Conservation (phyloP, 2,888 invertebrate species). For the Lasioglossum oenotherae region DNA sequence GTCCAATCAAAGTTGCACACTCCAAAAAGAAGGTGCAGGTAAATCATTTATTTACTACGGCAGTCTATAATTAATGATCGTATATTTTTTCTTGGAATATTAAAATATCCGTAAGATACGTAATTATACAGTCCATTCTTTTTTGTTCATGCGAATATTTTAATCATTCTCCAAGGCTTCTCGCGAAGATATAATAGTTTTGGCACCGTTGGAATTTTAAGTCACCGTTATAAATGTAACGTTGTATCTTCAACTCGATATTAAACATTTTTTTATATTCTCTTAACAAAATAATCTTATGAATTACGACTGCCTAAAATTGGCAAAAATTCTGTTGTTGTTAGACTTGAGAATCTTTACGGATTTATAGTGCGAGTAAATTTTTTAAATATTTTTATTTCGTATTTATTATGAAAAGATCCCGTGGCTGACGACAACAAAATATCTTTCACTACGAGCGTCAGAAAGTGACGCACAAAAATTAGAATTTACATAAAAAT, state of each 20-base stretch:
- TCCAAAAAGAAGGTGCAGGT: neutral
- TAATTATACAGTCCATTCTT: constrained; percentile 16
- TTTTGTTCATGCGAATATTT: constrained; percentile 15
- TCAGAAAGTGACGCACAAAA: neutral
- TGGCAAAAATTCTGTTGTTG: neutral
- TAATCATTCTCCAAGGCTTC: constrained; percentile 3
- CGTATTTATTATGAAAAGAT: neutral
- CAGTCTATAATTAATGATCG: constrained; percentile 24
- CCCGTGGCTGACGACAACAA: neutral
- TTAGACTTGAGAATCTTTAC: neutral
- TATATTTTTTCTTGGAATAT: constrained; percentile 20
- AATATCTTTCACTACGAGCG: neutral
- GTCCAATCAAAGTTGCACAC: neutral
- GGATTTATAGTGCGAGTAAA: too few species aligned
- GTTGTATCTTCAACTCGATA: neutral
- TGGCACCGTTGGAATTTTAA: constrained; percentile 3
- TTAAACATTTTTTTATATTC: neutral
- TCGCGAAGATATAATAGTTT: neutral
- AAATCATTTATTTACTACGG: constrained; percentile 21
- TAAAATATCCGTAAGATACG: constrained; percentile 18
- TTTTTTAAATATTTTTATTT: neutral
- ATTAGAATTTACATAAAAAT: neutral
- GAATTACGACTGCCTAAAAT: neutral
- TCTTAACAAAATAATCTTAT: neutral
- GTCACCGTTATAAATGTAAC: neutral